A percentile compares a stretch with the other conserved stretches of the same genome.
Evolutionary conservation across 2,797 vertebrate genomes (phyloP).

Genomic region (Schizothorax lantsangensis): DNA sequence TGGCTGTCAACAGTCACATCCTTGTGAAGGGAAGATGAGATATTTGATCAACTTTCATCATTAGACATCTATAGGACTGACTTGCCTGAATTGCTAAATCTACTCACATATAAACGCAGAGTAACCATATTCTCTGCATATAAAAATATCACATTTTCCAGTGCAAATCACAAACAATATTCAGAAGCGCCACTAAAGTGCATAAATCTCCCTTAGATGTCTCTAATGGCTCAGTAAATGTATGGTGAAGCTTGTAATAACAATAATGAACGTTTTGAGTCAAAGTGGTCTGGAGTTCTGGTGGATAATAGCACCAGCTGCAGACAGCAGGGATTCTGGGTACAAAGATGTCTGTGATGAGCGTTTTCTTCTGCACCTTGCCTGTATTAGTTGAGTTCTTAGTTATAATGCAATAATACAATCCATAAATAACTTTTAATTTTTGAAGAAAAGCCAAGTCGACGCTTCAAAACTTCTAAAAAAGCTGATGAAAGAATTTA

Average conservation of each 20-base stretch:
- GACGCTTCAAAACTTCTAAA: background rate
- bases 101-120: background rate
- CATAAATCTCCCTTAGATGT: background rate
- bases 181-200: background rate
- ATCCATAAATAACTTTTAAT: slow-evolving; percentile 1
- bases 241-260: slow-evolving; percentile 7
- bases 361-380: background rate
- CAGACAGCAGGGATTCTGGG: slow-evolving; percentile 4
- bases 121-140: background rate
- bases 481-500: background rate
- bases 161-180: slow-evolving; percentile 1
- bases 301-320: background rate
- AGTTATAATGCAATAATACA: background rate
- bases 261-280: background rate
- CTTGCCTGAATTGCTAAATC: background rate
- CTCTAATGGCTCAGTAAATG: slow-evolving; percentile 21
- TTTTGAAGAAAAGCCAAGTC: background rate
- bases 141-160: slow-evolving; percentile 11
- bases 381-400: background rate
- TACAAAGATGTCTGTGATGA: background rate
- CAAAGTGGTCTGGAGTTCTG: slow-evolving; percentile 3
- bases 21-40: background rate
- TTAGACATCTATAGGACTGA: background rate
- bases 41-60: background rate
- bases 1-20: background rate